phyloP scores from a whole-genome alignment of 2,797 vertebrate species.

The Acridotheres tristis region DNA sequence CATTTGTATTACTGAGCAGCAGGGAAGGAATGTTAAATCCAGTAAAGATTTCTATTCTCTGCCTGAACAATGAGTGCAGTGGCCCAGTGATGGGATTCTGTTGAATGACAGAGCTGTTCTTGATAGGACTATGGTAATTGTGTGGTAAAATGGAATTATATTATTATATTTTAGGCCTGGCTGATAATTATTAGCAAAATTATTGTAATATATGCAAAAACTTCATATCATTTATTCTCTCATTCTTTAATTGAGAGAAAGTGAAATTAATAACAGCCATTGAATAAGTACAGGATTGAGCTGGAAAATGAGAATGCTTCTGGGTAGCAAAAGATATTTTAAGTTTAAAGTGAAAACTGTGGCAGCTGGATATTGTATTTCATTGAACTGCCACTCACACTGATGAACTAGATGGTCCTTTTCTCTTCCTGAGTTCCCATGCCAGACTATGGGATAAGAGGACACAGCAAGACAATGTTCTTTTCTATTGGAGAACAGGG shows the following conservation, averaged over 20 bases:
- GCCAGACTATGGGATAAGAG: not conserved
- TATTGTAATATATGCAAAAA: conserved; percentile 50
- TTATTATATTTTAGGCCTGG: conserved; percentile 14
- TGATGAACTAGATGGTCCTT: conserved; percentile 38
- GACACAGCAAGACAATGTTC: conserved; percentile 21
- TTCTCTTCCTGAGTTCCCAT: conserved; percentile 14
- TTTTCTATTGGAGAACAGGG: not conserved
- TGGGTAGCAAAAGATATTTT: conserved; percentile 33
- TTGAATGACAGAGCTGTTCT: conserved; percentile 54
- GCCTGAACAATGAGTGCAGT: conserved; percentile 41
- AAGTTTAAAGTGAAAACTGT: conserved; percentile 33
- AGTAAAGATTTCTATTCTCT: conserved; percentile 44
- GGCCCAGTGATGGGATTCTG: conserved; percentile 30
- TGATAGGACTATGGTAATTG: conserved; percentile 25
- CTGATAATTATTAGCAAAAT: conserved; percentile 47
- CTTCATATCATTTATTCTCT: not conserved
- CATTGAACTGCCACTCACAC: not conserved
- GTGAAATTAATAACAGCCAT: conserved; percentile 30
- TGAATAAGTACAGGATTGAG: conserved; percentile 36
- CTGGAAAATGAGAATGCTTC: conserved; percentile 38
- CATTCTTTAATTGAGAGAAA: conserved; percentile 40
- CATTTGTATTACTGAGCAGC: conserved; percentile 39
- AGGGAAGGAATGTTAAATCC: conserved; percentile 45
- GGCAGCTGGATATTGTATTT: conserved; percentile 21
- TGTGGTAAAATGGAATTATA: conserved; percentile 14